Evolutionary conservation across 1,140 invertebrate genomes (phyloP).

Genomic region (Triops cancriformis): DNA sequence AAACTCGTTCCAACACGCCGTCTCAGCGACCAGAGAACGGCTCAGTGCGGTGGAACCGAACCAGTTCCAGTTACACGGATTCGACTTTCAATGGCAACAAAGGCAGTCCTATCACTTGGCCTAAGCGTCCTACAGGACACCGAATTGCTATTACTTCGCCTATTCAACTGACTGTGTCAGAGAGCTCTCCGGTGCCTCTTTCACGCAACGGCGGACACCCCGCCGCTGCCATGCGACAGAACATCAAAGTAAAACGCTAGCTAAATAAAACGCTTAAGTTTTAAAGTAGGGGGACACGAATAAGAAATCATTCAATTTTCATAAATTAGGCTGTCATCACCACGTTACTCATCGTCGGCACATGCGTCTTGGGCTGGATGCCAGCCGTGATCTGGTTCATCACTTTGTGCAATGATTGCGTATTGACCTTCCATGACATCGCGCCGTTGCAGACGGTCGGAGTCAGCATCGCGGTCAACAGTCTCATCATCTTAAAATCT

Average conservation of each 20-base stretch:
- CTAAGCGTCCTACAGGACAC: background rate
- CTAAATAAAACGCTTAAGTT: too few species aligned
- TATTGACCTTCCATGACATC: slow-evolving; percentile 33
- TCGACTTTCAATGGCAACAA: background rate
- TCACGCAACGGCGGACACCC: slow-evolving; percentile 28
- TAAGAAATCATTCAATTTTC: too few species aligned
- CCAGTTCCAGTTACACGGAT: background rate
- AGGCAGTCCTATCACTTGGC: background rate
- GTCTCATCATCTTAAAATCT: slow-evolving; percentile 53
- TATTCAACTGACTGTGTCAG: background rate
- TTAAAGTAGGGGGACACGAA: too few species aligned
- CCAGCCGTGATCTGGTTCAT: slow-evolving; percentile 49
- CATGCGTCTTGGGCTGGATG: slow-evolving; percentile 55
- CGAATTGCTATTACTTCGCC: background rate
- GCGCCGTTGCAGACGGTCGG: slow-evolving; percentile 15
- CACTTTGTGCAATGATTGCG: slow-evolving; percentile 47
- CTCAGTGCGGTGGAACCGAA: background rate
- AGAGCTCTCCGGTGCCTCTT: background rate
- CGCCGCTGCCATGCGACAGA: slow-evolving; percentile 17
- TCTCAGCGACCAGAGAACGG: background rate
- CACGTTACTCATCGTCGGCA: slow-evolving; percentile 57
- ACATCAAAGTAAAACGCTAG: slow-evolving; percentile 17
- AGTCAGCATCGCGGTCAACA: slow-evolving; percentile 37
- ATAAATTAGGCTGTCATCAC: slow-evolving; percentile 49
- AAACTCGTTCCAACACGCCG: background rate